phyloP scores from a whole-genome alignment of 1,140 invertebrate species.

The Anoplophora glabripennis region DNA sequence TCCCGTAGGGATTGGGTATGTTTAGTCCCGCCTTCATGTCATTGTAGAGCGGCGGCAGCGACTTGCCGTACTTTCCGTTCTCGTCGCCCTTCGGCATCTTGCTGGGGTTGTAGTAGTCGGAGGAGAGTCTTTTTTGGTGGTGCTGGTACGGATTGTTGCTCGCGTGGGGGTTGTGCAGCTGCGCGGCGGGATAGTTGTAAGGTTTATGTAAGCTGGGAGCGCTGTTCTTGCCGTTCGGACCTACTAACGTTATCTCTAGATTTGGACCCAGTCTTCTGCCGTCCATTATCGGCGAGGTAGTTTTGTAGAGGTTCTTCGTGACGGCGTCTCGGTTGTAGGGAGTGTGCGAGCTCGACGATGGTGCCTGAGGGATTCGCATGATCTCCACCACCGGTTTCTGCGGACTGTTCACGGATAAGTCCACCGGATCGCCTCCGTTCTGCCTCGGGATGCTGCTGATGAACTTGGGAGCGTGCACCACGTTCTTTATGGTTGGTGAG shows the following conservation, averaged over 20 bases:
- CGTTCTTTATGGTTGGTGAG: constrained; percentile 45
- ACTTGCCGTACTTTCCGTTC: constrained; percentile 25
- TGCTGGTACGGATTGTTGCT: too few species aligned
- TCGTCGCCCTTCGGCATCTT: constrained; percentile 23
- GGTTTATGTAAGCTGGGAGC: not conserved
- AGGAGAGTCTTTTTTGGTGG: not conserved
- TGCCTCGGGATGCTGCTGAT: constrained; percentile 45
- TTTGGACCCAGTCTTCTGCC: constrained; percentile 53
- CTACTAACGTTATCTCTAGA: constrained; percentile 61
- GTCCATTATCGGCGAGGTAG: constrained; percentile 35
- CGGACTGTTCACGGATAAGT: constrained; percentile 51
- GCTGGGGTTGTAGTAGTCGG: not conserved
- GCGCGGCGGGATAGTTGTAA: not conserved
- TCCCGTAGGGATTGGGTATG: constrained; percentile 7
- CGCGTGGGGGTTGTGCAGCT: not conserved
- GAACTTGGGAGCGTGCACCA: constrained; percentile 45
- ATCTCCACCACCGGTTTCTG: constrained; percentile 53
- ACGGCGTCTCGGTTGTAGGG: constrained; percentile 29
- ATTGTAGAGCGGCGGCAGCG: not conserved
- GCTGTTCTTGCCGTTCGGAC: constrained; percentile 16
- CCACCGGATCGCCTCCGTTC: constrained; percentile 51
- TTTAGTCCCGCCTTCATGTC: not conserved
- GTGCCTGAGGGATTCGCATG: constrained; percentile 46
- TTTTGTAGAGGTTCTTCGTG: constrained; percentile 35
- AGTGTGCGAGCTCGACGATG: constrained; percentile 16